These are phyloP conservation scores for Achlya flavicornis DNA, from an alignment of 2,888 invertebrate species.

Conservation along the genomic window DNA sequence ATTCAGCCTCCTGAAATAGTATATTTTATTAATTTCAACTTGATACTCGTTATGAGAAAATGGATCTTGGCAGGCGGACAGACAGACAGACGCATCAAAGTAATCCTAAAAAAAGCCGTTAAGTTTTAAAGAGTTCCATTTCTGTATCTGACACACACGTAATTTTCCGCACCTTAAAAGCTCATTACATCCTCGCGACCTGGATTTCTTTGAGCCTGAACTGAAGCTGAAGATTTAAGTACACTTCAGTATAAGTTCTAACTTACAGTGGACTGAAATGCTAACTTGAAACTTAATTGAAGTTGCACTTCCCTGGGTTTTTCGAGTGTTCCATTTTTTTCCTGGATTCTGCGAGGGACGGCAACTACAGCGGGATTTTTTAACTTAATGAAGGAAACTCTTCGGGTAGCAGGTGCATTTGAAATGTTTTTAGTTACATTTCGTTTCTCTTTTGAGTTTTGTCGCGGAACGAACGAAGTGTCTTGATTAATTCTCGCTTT, in stretches of 20 bases:
- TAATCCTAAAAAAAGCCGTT: no score
- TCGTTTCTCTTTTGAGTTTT: background rate
- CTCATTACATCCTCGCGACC: background rate
- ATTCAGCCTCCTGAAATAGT: no score
- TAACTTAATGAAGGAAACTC: slow-evolving; percentile 30
- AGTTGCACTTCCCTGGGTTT: slow-evolving; percentile 33
- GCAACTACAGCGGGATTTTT: slow-evolving; percentile 17
- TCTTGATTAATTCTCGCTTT: background rate
- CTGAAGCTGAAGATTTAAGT: slow-evolving; percentile 6
- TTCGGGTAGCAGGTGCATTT: slow-evolving; percentile 10
- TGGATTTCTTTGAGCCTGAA: background rate
- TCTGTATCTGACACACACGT: no score
- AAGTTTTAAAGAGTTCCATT: no score
- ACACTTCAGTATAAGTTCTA: slow-evolving; percentile 8
- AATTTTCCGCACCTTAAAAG: slow-evolving; percentile 1
- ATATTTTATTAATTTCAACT: no score
- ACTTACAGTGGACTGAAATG: slow-evolving; percentile 12
- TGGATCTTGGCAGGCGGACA: no score
- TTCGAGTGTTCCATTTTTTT: slow-evolving; percentile 36
- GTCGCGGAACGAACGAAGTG: background rate
- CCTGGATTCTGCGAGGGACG: slow-evolving; percentile 13
- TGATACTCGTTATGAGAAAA: no score
- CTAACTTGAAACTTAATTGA: slow-evolving; percentile 31
- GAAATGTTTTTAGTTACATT: slow-evolving; percentile 7
- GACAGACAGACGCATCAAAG: no score